Conservation (phyloP, 2,113 vertebrate species). For the Pelecanoides urinatrix region DNA sequence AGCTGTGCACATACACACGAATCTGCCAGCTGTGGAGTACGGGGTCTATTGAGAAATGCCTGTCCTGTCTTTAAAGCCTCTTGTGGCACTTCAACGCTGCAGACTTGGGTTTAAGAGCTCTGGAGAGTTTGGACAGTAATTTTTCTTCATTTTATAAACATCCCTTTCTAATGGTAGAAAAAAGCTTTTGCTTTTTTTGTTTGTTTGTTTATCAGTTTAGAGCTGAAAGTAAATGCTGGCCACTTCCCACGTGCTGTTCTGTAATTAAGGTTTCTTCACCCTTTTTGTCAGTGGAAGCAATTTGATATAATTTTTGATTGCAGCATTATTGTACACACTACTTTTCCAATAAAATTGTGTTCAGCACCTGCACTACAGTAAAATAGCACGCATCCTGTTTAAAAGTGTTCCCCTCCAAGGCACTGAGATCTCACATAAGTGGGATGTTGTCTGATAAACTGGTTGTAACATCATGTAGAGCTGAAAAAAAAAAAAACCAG, state of each 20-base stretch:
- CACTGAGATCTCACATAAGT: not conserved
- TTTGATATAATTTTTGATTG: not conserved
- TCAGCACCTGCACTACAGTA: not conserved
- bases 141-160: not conserved
- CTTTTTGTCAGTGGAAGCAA: not conserved
- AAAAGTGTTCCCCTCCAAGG: not conserved
- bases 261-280: not conserved
- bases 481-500: not conserved
- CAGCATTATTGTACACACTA: not conserved
- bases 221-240: not conserved
- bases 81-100: not conserved
- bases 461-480: not conserved
- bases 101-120: not conserved
- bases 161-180: not conserved
- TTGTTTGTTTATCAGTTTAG: not conserved
- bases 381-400: not conserved
- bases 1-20: not conserved
- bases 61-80: not conserved
- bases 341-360: not conserved
- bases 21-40: not conserved
- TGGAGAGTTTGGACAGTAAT: not conserved
- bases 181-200: not conserved
- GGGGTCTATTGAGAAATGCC: not conserved
- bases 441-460: not conserved
- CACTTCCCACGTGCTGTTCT: not conserved